Evolutionary conservation across 2,888 invertebrate species (phyloP), one percentile per base, ranked within the genome.

Genomic region (Apamea monoglypha): DNA sequence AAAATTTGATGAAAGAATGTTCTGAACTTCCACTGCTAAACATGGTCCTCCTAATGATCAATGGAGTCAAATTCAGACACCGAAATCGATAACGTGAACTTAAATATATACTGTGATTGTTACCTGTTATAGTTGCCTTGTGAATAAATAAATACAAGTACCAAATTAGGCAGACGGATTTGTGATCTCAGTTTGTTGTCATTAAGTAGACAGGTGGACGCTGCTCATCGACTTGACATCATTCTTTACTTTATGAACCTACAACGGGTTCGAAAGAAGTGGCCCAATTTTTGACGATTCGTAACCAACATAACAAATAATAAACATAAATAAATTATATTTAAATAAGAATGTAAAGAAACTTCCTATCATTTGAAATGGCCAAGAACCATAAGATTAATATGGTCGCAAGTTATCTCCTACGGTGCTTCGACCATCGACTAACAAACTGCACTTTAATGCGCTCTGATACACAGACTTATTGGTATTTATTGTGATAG

Each of bases 361-460:
- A 81, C 16, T 71, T 16, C 44, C 50, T 59, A 64, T 64, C 36
- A 53, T 53, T 71, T 25, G 3, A 36, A 71, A 73, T 53, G 32
- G 25, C 32, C 74, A 40, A 67, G 53, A 68, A 25, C 29, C 21
- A 36, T 61, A 71, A 77, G 74, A 84, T 78, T 36, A 71, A 86
- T 36, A 36, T 75, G 32, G 14, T 8, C 6, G 21, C 64, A 29
- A 47, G 10, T 66, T 71, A 61, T 80, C 36, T 67, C n/a, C 10
- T 76, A 77, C 59, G 63, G 77, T 76, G 50, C 74, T 76, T 44
- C n/a, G 36, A 25, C 63, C 36, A 74, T 72, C 53, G 53, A 25
- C 36, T 67, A 74, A 67, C 73, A 83, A 85, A 88, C 76, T 78
- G 83, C 72, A 78, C 74, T 78, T 76, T 80, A 80, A 81, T 75